phyloP scores from a whole-genome alignment of 2,797 vertebrate genomes.

The Danio choprae region DNA sequence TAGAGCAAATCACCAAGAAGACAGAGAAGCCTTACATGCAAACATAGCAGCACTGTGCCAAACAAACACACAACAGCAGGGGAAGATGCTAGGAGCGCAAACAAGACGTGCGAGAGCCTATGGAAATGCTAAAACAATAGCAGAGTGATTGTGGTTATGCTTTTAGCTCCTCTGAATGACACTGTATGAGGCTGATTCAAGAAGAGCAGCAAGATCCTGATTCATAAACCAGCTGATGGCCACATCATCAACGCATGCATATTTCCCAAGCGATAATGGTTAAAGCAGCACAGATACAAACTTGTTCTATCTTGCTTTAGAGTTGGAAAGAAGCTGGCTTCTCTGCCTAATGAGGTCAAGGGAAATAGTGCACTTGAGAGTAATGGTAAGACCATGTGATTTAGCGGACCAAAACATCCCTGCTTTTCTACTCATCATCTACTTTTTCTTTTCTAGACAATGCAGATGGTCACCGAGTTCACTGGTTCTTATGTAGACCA shows the following conservation, averaged over 20 bases:
- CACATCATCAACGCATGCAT: constrained; percentile 47
- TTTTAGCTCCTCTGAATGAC: constrained; percentile 27
- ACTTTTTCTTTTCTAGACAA: background rate
- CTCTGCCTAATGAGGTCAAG: constrained; percentile 30
- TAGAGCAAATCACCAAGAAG: constrained; percentile 39
- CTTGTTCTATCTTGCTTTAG: constrained; percentile 29
- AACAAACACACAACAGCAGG: constrained; percentile 42
- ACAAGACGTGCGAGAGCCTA: background rate
- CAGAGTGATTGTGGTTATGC: background rate
- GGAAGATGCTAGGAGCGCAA: constrained; percentile 2
- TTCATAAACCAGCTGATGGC: constrained; percentile 50
- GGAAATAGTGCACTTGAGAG: constrained; percentile 22
- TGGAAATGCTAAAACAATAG: background rate
- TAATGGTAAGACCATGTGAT: constrained; percentile 28
- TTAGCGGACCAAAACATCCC: constrained; percentile 4
- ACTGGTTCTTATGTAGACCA: background rate
- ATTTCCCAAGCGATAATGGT: constrained; percentile 38
- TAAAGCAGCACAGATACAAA: constrained; percentile 33
- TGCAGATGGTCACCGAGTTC: background rate
- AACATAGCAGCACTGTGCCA: constrained; percentile 46
- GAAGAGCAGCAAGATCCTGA: constrained; percentile 37
- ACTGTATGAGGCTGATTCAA: constrained; percentile 33
- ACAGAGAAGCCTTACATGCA: constrained; percentile 27
- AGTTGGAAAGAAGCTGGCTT: constrained; percentile 14
- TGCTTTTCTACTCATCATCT: constrained; percentile 1